phyloP scores from a whole-genome alignment of 2,113 vertebrate species.

The Shinisaurus crocodilurus region DNA sequence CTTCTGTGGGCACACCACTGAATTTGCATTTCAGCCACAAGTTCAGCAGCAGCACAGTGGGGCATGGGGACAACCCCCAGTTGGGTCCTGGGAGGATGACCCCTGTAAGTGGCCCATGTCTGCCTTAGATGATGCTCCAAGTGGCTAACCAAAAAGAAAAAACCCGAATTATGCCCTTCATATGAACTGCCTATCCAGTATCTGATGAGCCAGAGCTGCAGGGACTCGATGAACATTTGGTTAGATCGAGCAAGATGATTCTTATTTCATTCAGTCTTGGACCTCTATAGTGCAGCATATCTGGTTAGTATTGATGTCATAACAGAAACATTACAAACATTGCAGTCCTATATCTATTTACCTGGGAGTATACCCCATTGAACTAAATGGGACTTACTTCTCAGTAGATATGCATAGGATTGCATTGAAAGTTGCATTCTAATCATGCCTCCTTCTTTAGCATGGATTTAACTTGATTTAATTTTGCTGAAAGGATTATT shows the following conservation, averaged over 20 bases:
- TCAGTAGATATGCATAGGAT: too few species aligned
- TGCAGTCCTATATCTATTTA: too few species aligned
- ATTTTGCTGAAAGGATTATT: constrained; percentile 36
- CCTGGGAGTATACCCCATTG: too few species aligned
- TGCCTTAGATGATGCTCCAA: neutral
- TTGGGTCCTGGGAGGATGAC: too few species aligned
- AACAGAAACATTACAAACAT: constrained; percentile 22
- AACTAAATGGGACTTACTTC: too few species aligned
- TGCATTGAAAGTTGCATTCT: constrained; percentile 21
- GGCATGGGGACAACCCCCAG: too few species aligned
- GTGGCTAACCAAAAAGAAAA: neutral
- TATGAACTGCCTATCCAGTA: neutral
- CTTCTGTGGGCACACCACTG: too few species aligned
- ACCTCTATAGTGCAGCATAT: neutral
- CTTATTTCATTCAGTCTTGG: neutral
- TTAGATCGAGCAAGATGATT: neutral
- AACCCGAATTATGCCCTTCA: neutral
- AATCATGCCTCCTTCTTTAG: constrained; percentile 28
- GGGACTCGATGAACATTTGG: neutral
- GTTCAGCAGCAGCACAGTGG: too few species aligned
- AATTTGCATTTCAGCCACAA: too few species aligned
- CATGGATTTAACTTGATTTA: constrained; percentile 16
- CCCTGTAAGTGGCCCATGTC: too few species aligned
- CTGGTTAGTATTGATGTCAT: constrained; percentile 46
- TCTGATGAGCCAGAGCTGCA: neutral